Percentiles rank a stretch among this genome's conserved stretches.
Evolutionary conservation across 1,140 invertebrate species (phyloP).

Genomic region (Oncopeltus fasciatus): DNA sequence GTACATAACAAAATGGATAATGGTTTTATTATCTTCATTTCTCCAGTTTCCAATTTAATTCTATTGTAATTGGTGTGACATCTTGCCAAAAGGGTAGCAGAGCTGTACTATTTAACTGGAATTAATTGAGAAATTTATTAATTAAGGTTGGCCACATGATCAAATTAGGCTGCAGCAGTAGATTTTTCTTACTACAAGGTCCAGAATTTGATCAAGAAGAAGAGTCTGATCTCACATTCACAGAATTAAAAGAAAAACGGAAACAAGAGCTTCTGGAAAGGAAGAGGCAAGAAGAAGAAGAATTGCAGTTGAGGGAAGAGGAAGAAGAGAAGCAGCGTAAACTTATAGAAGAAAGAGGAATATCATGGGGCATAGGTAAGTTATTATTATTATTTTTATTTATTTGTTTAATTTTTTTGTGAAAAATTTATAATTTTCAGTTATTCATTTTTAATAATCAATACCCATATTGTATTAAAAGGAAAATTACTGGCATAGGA

Average conservation of each 20-base stretch:
- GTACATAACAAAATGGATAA: too few species aligned
- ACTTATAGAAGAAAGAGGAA: conserved; percentile 49
- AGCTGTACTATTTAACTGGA: too few species aligned
- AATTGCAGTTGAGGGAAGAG: conserved; percentile 36
- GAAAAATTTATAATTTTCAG: too few species aligned
- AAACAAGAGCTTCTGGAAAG: conserved; percentile 39
- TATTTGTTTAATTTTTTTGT: neutral
- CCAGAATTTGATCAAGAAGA: conserved; percentile 73
- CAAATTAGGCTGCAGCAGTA: conserved; percentile 78
- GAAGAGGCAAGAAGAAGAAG: conserved; percentile 33
- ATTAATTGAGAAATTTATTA: too few species aligned
- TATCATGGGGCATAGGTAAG: conserved; percentile 81
- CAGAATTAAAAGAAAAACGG: conserved; percentile 58
- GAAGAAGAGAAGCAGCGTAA: conserved; percentile 27
- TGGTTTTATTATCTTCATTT: too few species aligned
- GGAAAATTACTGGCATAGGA: too few species aligned
- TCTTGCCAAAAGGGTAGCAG: too few species aligned
- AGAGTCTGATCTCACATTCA: conserved; percentile 64
- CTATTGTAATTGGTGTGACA: too few species aligned
- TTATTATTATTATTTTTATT: neutral
- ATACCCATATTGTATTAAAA: too few species aligned
- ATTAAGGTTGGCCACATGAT: conserved; percentile 76
- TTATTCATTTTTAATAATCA: too few species aligned
- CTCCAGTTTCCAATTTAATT: too few species aligned
- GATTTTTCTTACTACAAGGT: conserved; percentile 71